Base-by-base conservation (phyloP, 2,888 invertebrate species). In the Nipponacmea schrenckii region DNA sequence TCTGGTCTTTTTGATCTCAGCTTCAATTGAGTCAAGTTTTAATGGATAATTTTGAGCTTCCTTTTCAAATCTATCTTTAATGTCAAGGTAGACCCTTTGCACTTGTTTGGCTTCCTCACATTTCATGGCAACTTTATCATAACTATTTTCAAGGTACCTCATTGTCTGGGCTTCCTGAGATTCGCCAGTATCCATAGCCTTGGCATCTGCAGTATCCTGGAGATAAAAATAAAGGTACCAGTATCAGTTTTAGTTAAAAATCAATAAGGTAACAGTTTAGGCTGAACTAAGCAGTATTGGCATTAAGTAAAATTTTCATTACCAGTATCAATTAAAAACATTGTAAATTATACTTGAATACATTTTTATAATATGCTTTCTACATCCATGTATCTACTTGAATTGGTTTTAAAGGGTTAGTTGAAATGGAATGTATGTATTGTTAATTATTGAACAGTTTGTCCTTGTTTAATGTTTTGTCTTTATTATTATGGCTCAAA, bases 21-120 rank as follows among this genome's bases (percentile, higher is more conserved):
- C 64, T 74, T 89, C 88, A 81, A 89, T 83, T 5, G 82, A 82
- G 71, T 88, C 87, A 17, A 89, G 80, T n/a, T 79, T 83, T 71
- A 81, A 83, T 8, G 86, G 86, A 73, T 86, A 89, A 26, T 83
- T 83, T 71, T 86, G 82, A 10, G 88, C 86, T 75, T 89, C 89
- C 85, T 83, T 82, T 79, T 87, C 85, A 50, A 89, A 78, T 70
- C 85, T 85, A 20, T 82, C 73, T 76, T 87, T 88, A 74, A 89
- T 89, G 74, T 89, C 86, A 67, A 82, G 78, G 75, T 89, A 89
- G 27, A 89, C 89, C 71, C 86, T 80, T 64, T 83, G 82, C 68
- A 89, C 85, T 75, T 89, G 89, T 45, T 84, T 85, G 1, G 89
- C 89, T 73, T 89, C 89, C 77, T 86, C 87, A 69, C 85, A 87